phyloP scores from a whole-genome alignment of 2,113 vertebrate genomes.

The Rhynchomys soricoides region DNA sequence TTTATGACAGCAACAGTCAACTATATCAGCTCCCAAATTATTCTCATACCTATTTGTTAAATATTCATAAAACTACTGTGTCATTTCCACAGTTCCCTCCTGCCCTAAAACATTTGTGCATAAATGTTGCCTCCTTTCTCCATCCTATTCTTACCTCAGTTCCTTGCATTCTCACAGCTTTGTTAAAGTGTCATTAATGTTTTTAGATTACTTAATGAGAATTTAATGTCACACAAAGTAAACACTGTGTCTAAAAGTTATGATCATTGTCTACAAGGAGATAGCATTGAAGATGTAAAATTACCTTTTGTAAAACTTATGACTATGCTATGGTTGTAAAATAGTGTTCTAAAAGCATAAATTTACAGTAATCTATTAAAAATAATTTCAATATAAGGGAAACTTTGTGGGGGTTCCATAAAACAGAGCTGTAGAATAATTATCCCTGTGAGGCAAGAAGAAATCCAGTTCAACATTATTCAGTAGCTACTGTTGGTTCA shows the following conservation, averaged over 20 bases:
- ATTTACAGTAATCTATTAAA: background rate
- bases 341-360: background rate
- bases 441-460: background rate
- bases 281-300: background rate
- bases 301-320: background rate
- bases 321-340: background rate
- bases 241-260: background rate
- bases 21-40: background rate
- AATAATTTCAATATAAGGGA: background rate
- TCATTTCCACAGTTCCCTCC: background rate
- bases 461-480: accelerated
- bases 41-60: background rate
- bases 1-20: background rate
- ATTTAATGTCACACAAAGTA: background rate
- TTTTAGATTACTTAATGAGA: background rate
- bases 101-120: background rate
- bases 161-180: background rate
- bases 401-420: too few species aligned
- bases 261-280: background rate
- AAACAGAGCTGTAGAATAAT: background rate
- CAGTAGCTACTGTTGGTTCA: background rate
- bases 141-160: background rate
- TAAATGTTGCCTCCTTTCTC: background rate
- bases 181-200: background rate
- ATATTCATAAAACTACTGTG: background rate